These are phyloP conservation scores for Rhorus exstirpatorius DNA, from an alignment of 2,888 invertebrate genomes.

Conservation along the genomic window DNA sequence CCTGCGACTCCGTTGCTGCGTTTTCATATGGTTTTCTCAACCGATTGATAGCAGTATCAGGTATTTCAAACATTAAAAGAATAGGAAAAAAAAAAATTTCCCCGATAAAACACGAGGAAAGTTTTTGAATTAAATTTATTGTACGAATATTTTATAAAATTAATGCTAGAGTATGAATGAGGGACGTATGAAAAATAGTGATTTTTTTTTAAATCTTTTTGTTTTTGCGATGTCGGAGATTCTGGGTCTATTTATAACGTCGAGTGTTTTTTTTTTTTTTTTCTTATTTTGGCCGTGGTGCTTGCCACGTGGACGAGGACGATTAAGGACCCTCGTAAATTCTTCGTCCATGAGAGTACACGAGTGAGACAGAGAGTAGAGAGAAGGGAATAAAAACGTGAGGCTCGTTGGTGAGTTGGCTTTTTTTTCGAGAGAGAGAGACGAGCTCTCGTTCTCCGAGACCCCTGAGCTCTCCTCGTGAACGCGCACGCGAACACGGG, in stretches of 20 bases:
- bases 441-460: slow-evolving; percentile 30
- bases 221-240: neutral
- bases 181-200: no score
- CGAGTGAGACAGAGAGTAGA: neutral
- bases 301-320: slow-evolving; percentile 53
- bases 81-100: no score
- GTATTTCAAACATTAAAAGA: no score
- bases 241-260: slow-evolving; percentile 45
- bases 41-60: no score
- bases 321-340: slow-evolving; percentile 65
- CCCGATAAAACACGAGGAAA: no score
- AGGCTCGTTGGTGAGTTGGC: slow-evolving; percentile 18
- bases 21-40: no score
- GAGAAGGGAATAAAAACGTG: slow-evolving; percentile 47
- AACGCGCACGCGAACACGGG: slow-evolving; percentile 53
- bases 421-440: slow-evolving; percentile 30
- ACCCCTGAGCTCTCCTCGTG: slow-evolving; percentile 3
- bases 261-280: slow-evolving; percentile 47
- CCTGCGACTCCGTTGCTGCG: neutral
- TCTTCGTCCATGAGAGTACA: slow-evolving; percentile 46
- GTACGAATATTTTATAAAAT: no score
- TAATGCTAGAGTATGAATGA: no score
- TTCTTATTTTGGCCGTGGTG: neutral
- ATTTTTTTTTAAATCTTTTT: no score
- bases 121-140: no score